Base-by-base conservation (phyloP, 2,888 invertebrate genomes). In the Lordiphosa andalusiaca region DNA sequence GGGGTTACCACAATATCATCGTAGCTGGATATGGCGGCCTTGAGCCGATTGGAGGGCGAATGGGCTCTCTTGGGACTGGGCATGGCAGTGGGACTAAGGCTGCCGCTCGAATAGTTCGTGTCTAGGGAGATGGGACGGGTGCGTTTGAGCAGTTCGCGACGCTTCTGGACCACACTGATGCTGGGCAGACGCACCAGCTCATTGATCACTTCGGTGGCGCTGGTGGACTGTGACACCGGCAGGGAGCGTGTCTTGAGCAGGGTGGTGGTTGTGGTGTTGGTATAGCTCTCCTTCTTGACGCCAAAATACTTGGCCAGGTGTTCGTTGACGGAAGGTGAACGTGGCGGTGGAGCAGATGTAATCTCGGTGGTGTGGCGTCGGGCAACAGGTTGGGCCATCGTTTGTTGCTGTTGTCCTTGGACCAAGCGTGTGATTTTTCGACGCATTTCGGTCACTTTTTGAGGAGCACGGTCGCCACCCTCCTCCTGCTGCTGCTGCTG, bases 281-380 rank as follows among this genome's bases (percentile, higher is more conserved):
- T 46, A 49, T 13, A 54, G 37, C 30, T 54, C 21, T 63, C 46
- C 21, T 50, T 39, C 0, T 30, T 9, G 30, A 84, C 30, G 2
- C 89, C 89, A 68, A 89, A 89, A 64, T 87, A 89, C 60, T 88
- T 88, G 16, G 87, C 87, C 54, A 69, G 81, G 35, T 86, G 87
- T 4, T 85, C 76, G 50, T 85, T 81, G 21, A 86, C 49, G 41
- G 21, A 52, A 21, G 60, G 12, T 0, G 52, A 0, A 0, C 44
- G 44, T 6, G 10, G 25, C 6, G 25, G 1, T 3, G 35, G 1
- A 1, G 53, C 23, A 72, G 81, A 21, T 73, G 44, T 16, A 5
- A 44, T 44, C 16, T 44, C 44, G 30, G 44, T 44, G 3, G 44
- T 44, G n/a, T 44, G 44, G 16, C 44, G 44, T 10, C 44, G 13